phyloP scores from a whole-genome alignment of 2,113 vertebrate genomes.

The Toxotes chatareus region DNA sequence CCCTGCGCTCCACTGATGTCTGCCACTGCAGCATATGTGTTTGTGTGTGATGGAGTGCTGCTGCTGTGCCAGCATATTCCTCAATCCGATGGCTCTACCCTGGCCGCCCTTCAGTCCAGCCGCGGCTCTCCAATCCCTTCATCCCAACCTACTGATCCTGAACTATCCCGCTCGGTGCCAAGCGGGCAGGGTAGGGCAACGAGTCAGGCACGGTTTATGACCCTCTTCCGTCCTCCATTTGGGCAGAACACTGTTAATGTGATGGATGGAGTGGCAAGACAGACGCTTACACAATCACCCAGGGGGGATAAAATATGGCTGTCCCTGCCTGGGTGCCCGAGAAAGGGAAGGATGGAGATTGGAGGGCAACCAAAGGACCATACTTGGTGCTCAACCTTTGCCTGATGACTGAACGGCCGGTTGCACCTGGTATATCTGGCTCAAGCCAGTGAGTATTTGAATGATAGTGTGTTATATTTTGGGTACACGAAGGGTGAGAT shows the following conservation, averaged over 20 bases:
- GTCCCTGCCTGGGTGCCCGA: neutral
- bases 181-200: conserved; percentile 50
- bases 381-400: conserved; percentile 36
- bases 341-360: conserved; percentile 28
- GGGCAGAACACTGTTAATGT: conserved; percentile 61
- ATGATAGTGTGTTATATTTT: conserved; percentile 22
- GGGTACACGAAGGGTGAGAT: conserved; percentile 12
- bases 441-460: conserved; percentile 22
- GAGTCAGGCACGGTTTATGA: conserved; percentile 61
- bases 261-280: conserved; percentile 65
- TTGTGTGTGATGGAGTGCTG: conserved; percentile 49
- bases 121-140: conserved; percentile 40
- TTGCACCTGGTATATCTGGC: conserved; percentile 37
- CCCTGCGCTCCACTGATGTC: conserved; percentile 39
- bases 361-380: conserved; percentile 59
- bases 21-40: conserved; percentile 40
- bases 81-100: conserved; percentile 61
- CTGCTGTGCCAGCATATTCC: conserved; percentile 80
- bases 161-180: conserved; percentile 58
- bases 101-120: conserved; percentile 57
- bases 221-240: conserved; percentile 56
- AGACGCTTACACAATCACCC: conserved; percentile 35
- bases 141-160: conserved; percentile 41
- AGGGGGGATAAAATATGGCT: conserved; percentile 54
- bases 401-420: neutral